A percentile compares a stretch with the other conserved stretches of the same genome.
Evolutionary conservation across 2,888 invertebrate genomes (phyloP).

Genomic region (Dione vanillae): DNA sequence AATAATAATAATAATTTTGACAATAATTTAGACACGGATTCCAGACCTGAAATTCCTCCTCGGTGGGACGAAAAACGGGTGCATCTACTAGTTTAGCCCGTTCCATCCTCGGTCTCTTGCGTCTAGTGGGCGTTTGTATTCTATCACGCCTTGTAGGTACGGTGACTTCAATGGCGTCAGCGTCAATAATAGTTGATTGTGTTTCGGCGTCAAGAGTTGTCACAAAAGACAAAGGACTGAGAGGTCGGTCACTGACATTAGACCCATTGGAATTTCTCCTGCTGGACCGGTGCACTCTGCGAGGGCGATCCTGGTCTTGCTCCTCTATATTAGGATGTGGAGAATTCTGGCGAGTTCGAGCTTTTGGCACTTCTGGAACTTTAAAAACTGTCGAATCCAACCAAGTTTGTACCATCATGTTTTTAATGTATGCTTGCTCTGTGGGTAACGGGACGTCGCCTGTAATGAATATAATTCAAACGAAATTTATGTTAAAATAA

Average conservation of each 20-base stretch:
- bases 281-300: neutral
- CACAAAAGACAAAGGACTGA: neutral
- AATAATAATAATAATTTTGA: too few relatives aligned
- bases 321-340: neutral
- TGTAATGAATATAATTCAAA: too few relatives aligned
- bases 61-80: conserved; percentile 15
- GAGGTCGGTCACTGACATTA: neutral
- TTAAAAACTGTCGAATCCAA: conserved; percentile 1
- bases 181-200: too few relatives aligned
- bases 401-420: neutral
- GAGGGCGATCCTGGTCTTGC: neutral
- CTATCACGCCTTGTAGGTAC: neutral
- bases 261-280: neutral
- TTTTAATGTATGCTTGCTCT: neutral
- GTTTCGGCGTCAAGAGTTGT: neutral
- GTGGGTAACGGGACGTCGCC: too few relatives aligned
- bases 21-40: neutral
- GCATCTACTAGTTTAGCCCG: conserved; percentile 10
- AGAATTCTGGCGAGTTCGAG: neutral
- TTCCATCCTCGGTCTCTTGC: neutral
- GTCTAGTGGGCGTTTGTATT: neutral
- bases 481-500: too few relatives aligned
- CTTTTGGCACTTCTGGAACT: conserved; percentile 2
- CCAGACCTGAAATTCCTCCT: conserved; percentile 29
- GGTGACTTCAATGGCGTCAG: neutral